Percentiles rank a stretch among this genome's conserved stretches.
These are phyloP conservation scores for Brotogeris chrysoptera DNA, from an alignment of 2,797 vertebrate genomes.

Conservation along the genomic window DNA sequence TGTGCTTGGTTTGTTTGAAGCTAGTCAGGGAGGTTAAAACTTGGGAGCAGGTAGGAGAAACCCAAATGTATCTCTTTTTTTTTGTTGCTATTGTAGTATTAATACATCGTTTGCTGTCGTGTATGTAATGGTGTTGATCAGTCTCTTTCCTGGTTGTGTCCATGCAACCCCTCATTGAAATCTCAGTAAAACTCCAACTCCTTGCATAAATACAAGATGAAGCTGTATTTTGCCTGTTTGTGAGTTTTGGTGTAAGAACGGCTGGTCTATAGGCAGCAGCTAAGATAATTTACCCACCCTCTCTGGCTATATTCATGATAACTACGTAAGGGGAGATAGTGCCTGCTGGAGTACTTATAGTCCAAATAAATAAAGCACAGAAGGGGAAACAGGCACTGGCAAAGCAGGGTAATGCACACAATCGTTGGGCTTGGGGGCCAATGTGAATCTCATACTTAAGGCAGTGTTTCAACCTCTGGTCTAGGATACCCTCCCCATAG, in stretches of 20 bases:
- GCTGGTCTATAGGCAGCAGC: background rate
- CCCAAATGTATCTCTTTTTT: background rate
- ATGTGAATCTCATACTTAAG: background rate
- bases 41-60: background rate
- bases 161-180: fast-evolving
- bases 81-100: background rate
- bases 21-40: background rate
- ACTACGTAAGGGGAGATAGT: background rate
- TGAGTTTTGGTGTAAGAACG: background rate
- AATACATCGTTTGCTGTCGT: fast-evolving
- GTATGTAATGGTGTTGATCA: background rate
- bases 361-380: background rate
- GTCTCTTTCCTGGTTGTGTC: background rate
- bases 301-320: background rate
- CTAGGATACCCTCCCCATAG: background rate
- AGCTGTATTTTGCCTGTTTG: background rate
- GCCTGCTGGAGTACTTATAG: background rate
- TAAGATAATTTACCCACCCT: fast-evolving
- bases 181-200: background rate
- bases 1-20: background rate
- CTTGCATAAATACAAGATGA: background rate
- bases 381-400: background rate
- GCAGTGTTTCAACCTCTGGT: background rate
- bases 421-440: background rate
- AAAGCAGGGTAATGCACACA: background rate